phyloP scores from a whole-genome alignment of 2,113 vertebrate species.

The Oryzias melastigma region DNA sequence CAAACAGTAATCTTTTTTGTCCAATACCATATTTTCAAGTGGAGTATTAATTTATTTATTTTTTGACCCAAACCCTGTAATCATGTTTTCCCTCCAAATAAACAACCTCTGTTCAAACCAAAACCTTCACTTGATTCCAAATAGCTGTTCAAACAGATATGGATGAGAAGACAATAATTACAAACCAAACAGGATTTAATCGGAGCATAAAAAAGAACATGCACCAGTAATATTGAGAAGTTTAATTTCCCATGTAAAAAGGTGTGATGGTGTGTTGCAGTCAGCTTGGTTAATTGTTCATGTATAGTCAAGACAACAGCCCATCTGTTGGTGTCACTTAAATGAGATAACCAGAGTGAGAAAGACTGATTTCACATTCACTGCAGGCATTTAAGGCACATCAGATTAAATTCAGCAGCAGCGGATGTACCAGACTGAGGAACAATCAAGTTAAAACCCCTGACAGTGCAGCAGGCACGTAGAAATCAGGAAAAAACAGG shows the following conservation, averaged over 20 bases:
- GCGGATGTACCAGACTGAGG: slow-evolving; percentile 34
- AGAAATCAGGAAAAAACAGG: slow-evolving; percentile 33
- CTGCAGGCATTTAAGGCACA: slow-evolving; percentile 26
- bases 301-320: slow-evolving; percentile 28
- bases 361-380: slow-evolving; percentile 25
- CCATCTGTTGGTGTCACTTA: slow-evolving; percentile 37
- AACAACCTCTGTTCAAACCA: slow-evolving; percentile 47
- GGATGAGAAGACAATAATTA: slow-evolving; percentile 40
- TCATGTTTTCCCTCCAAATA: slow-evolving; percentile 26
- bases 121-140: slow-evolving; percentile 29
- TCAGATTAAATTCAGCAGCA: slow-evolving; percentile 46
- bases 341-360: slow-evolving; percentile 28
- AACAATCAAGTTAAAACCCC: slow-evolving; percentile 28
- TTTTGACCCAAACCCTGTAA: slow-evolving; percentile 34
- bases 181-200: slow-evolving; percentile 46
- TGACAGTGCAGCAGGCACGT: slow-evolving; percentile 5
- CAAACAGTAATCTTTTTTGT: slow-evolving; percentile 12
- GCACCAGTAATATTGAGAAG: slow-evolving; percentile 44
- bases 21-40: slow-evolving; percentile 16
- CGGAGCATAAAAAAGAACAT: slow-evolving; percentile 40
- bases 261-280: slow-evolving; percentile 8
- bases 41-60: slow-evolving; percentile 17
- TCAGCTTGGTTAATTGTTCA: slow-evolving; percentile 31
- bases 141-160: slow-evolving; percentile 62
- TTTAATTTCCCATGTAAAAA: slow-evolving; percentile 21